A percentile compares a stretch with the other conserved stretches of the same genome.
Evolutionary conservation across 2,113 vertebrate genomes (phyloP).

Genomic region (Planiliza haematocheilus): DNA sequence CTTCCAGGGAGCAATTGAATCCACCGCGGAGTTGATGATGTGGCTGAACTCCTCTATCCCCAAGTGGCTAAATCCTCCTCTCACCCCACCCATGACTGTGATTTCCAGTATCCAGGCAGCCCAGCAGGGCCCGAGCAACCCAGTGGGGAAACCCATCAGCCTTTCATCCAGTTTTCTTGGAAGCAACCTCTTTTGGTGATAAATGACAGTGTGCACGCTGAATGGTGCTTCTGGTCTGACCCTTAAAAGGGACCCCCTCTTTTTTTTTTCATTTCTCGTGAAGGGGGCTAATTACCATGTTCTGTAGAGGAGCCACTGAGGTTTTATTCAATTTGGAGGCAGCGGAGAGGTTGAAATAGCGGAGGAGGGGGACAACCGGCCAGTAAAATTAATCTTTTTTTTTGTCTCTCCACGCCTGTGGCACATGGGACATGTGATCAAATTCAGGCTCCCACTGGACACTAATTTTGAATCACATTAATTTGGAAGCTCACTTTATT

Average conservation of each 20-base stretch:
- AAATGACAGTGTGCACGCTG: constrained; percentile 76
- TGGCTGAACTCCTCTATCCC: constrained; percentile 50
- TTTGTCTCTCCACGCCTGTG: constrained; percentile 55
- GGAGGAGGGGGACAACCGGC: constrained; percentile 66
- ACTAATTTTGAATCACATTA: constrained; percentile 63
- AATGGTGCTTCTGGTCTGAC: constrained; percentile 76
- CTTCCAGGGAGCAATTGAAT: constrained; percentile 51
- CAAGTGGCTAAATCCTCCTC: constrained; percentile 47
- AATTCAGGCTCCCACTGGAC: constrained; percentile 62
- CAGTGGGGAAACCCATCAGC: constrained; percentile 68
- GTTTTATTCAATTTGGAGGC: constrained; percentile 81
- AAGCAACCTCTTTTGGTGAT: constrained; percentile 74
- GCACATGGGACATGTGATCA: constrained; percentile 59
- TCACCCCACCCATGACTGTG: constrained; percentile 44
- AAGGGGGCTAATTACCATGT: constrained; percentile 83
- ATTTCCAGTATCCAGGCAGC: constrained; percentile 70
- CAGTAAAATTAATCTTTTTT: constrained; percentile 73
- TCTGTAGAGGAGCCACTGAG: constrained; percentile 76
- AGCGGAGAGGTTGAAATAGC: constrained; percentile 53
- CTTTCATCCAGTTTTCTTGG: constrained; percentile 77
- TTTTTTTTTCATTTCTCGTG: constrained; percentile 72
- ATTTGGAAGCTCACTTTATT: constrained; percentile 50
- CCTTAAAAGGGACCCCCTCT: constrained; percentile 63
- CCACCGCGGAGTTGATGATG: constrained; percentile 44
- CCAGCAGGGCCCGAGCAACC: constrained; percentile 54